Evolutionary conservation across 2,113 vertebrate genomes (phyloP), one percentile per base, ranked within the genome.

Genomic region (Paedocypris sp.): DNA sequence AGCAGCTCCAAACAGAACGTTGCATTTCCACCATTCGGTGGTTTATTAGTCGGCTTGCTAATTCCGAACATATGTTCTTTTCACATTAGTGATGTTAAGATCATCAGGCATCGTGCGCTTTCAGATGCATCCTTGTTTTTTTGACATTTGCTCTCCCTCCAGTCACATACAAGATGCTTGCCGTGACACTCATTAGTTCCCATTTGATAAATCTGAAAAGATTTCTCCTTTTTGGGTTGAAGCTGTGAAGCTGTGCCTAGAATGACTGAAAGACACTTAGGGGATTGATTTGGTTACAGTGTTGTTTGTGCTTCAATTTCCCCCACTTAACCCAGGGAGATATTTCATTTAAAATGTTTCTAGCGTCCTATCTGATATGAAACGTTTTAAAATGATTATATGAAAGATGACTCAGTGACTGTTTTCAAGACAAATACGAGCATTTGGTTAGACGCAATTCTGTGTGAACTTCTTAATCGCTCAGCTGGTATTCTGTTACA

Each of bases 191-290:
- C 45, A 70, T 70, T 71, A 58, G 26, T 20, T 43, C 41, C 29
- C 33, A 63, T 63, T 70, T 66, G 8, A 26, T 56, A 43, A 50
- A 58, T 36, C 46, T 53, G 38, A 13, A 4, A 58, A 50, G 52
- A 28, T 67, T 15, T 60, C 63, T 43, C 8, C 41, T 60, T n/a
- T 43, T 12, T 60, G 52, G 16, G 29, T 51, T 52, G 39, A 16
- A 48, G 47, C 46, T 66, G 32, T 39, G 26, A 9, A 52, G 22
- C 51, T 62, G 68, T 71, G 51, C 47, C 28, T 39, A 13, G 64
- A 59, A 67, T 67, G 36, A 25, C 64, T 42, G 53, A 54, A 69
- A 41, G 6, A 47, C 51, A 54, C 22, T 56, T 64, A 38, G 8
- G 51, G 23, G 39, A 68, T 28, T 50, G 42, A 53, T 63, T 19